Base-by-base conservation (phyloP, 30 jellyfish, hydroid and myxozoan genomes). In the Rhopilema esculentum region DNA sequence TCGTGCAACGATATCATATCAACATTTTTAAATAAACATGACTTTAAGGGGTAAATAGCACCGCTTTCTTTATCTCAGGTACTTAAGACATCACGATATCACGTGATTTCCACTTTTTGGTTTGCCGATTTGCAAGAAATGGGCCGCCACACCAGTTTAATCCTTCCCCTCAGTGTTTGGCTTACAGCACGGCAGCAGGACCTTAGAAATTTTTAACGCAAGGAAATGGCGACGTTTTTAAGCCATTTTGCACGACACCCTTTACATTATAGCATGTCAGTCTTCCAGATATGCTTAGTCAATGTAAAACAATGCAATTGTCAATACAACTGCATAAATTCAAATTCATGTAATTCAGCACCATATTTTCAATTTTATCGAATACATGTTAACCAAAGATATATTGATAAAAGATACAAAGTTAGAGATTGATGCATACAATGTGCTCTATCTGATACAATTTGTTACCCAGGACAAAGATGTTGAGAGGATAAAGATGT, bases 51-150 rank as follows among this genome's bases (percentile, higher is more conserved):
- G 57, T 40, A 40, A 2, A 12, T n/a, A 40, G 12, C 12, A 12
- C 57, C 9, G 57, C 57, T 40, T 6, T 12, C 12, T 40, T 2
- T 6, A 2, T 12, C 57, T 6, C 6, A 2, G 57, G 57, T 12
- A 40, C 12, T 40, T 40, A 40, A 26, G 18, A 26, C 49, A 67
- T 67, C 78, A 67, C 78, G 78, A 32, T 21, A 67, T 67, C 78
- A 67, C 78, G 78, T 67, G 78, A 67, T 32, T 67, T 21, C 49
- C 78, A 16, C 49, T 24, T 2, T 20, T 67, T 19, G 78, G 49
- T n/a, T 67, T 18, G 57, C 57, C 57, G 57, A 2, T 6, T 12
- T 40, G 57, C n/a, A n/a, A n/a, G n/a, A n/a, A n/a, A n/a, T n/a
- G n/a, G n/a, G n/a, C 57, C 57, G 57, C 57, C 57, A 6, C 57